Conservation (phyloP, 37 sponge, comb jelly and placozoan species). For the Hormiphora californensis region DNA sequence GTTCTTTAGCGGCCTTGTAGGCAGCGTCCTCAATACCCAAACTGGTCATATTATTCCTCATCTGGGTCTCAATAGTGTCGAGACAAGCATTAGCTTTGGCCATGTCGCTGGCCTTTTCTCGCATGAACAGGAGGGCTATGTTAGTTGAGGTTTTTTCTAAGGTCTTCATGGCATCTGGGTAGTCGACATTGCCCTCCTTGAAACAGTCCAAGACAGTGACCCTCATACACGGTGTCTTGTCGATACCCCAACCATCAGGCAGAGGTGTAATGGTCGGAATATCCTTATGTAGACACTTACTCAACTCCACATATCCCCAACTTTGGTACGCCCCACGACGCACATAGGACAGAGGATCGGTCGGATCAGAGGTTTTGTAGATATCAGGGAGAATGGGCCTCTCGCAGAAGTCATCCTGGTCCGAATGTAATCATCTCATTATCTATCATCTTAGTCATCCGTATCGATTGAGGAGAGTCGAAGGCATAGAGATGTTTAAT, state of each 20-base stretch:
- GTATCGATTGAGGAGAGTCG: conserved; percentile 19
- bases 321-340: conserved; percentile 43
- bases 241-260: conserved; percentile 51
- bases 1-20: neutral
- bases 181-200: conserved; percentile 38
- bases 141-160: neutral
- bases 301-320: conserved; percentile 22
- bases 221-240: conserved; percentile 29
- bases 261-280: neutral
- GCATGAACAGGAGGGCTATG: no score
- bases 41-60: neutral
- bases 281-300: conserved; percentile 5
- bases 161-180: conserved; percentile 9
- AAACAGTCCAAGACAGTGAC: conserved; percentile 37
- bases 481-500: conserved; percentile 45
- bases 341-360: conserved; percentile 32
- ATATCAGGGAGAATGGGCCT: conserved; percentile 5
- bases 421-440: neutral
- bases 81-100: neutral
- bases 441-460: conserved; percentile 35
- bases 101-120: neutral
- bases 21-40: conserved; percentile 15
- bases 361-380: conserved; percentile 13
- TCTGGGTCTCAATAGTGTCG: neutral
- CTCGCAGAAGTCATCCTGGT: conserved; percentile 43